Evolutionary conservation across 2,888 invertebrate species (phyloP).

Genomic region (Drosophila lacicola): DNA sequence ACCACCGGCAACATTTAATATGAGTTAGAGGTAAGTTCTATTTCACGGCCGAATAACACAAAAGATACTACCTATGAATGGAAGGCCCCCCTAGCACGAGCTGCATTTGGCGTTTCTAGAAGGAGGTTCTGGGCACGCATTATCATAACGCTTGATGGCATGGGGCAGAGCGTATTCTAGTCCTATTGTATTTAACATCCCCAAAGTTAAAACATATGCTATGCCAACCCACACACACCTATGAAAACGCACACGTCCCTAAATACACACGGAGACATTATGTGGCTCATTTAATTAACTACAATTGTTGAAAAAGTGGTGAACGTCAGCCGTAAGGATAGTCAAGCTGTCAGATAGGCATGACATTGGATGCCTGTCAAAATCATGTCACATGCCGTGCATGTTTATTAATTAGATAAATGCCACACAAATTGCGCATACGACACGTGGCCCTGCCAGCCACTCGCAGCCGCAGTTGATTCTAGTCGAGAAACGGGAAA

Average conservation of each 20-base stretch:
- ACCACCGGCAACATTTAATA: too few relatives aligned
- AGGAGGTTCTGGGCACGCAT: too few relatives aligned
- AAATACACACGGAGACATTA: neutral
- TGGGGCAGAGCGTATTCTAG: too few relatives aligned
- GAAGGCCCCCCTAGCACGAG: too few relatives aligned
- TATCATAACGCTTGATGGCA: too few relatives aligned
- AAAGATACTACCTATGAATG: too few relatives aligned
- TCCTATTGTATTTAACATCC: too few relatives aligned
- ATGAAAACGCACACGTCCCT: too few relatives aligned
- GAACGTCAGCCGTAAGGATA: slow-evolving; percentile 28
- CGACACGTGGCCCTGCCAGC: slow-evolving; percentile 34
- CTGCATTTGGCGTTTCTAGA: too few relatives aligned
- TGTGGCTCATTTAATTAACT: slow-evolving; percentile 58
- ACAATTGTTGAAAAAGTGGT: slow-evolving; percentile 43
- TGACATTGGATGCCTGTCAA: slow-evolving; percentile 30
- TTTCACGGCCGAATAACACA: too few relatives aligned
- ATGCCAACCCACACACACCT: neutral
- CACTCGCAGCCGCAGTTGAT: neutral
- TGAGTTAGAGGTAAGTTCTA: too few relatives aligned
- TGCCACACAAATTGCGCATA: slow-evolving; percentile 63
- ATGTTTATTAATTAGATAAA: slow-evolving; percentile 65
- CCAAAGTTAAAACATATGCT: too few relatives aligned
- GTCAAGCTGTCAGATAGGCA: slow-evolving; percentile 39
- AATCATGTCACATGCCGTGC: slow-evolving; percentile 18
- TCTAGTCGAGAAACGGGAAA: neutral